These are phyloP conservation scores for Cryptops parisi DNA, from an alignment of 2,888 invertebrate species.

Conservation along the genomic window DNA sequence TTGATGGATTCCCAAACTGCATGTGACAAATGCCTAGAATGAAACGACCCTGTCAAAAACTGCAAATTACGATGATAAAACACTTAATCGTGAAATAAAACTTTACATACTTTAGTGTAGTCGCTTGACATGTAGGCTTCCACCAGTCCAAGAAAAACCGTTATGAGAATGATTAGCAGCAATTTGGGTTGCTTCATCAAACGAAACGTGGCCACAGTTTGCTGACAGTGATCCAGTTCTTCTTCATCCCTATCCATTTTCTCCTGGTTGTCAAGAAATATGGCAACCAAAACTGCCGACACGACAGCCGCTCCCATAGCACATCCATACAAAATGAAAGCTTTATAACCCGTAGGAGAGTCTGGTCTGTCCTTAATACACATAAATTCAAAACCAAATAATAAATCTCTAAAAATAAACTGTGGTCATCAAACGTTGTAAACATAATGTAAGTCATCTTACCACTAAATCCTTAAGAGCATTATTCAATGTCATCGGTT, in stretches of 20 bases:
- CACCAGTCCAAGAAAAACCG: constrained; percentile 92
- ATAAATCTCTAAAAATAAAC: no score
- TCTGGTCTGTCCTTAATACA: constrained; percentile 3
- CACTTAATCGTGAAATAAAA: no score
- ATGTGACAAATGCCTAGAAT: constrained; percentile 17
- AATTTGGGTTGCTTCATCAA: constrained; percentile 84
- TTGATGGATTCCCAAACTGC: constrained; percentile 24
- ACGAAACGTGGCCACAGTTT: constrained; percentile 61
- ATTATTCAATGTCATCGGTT: not conserved
- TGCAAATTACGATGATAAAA: no score
- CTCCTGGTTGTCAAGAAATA: not conserved
- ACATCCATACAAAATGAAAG: constrained; percentile 3
- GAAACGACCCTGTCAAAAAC: no score
- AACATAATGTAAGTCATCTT: no score
- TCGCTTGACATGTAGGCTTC: constrained; percentile 59
- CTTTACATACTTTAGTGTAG: constrained; percentile 1
- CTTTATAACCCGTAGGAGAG: constrained; percentile 1
- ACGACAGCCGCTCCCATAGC: not conserved
- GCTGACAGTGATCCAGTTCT: not conserved
- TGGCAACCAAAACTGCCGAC: constrained; percentile 8
- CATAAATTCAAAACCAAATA: not conserved
- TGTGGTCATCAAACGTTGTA: no score
- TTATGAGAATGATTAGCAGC: constrained; percentile 82
- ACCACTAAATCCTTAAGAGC: not conserved
- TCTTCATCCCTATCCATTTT: not conserved